Evolutionary conservation across 2,888 invertebrate genomes (phyloP).

Genomic region (Drosophila infuscata): DNA sequence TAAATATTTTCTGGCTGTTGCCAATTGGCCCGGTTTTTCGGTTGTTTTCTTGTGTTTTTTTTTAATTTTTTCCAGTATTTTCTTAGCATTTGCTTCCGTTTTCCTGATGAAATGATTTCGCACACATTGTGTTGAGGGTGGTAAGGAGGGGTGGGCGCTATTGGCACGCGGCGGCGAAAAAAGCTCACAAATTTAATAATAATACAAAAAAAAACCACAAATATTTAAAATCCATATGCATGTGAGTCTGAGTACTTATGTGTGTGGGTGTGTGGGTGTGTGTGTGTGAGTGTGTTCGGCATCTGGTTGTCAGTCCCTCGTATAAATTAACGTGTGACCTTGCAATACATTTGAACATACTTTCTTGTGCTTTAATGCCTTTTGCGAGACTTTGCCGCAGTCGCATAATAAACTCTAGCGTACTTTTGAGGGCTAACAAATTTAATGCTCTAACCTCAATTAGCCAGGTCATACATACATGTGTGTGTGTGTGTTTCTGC

Average conservation of each 20-base stretch:
- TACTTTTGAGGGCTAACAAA: conserved; percentile 31
- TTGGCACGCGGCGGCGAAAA: conserved; percentile 4
- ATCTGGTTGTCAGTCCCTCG: conserved; percentile 51
- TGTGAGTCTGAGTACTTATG: conserved; percentile 22
- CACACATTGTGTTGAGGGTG: conserved; percentile 8
- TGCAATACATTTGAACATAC: conserved; percentile 61
- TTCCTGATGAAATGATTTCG: conserved; percentile 43
- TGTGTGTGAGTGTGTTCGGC: conserved; percentile 10
- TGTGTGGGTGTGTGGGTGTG: conserved; percentile 24
- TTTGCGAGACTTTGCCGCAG: conserved; percentile 8
- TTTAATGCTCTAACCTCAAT: conserved; percentile 56
- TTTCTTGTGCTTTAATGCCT: conserved; percentile 70
- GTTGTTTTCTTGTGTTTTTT: conserved; percentile 13
- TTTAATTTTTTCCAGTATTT: conserved; percentile 42
- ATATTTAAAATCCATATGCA: conserved; percentile 35
- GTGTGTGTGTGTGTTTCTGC: not conserved
- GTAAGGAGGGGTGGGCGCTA: not conserved
- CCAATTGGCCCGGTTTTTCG: conserved; percentile 71
- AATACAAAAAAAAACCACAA: conserved; percentile 33
- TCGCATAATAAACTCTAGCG: conserved; percentile 38
- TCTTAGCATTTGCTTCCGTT: conserved; percentile 55
- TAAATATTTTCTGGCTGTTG: conserved; percentile 77
- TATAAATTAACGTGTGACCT: conserved; percentile 76
- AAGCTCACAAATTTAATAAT: conserved; percentile 57
- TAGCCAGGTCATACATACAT: conserved; percentile 39